Conservation (phyloP, 2,888 invertebrate species). For the Chirona hameri region DNA sequence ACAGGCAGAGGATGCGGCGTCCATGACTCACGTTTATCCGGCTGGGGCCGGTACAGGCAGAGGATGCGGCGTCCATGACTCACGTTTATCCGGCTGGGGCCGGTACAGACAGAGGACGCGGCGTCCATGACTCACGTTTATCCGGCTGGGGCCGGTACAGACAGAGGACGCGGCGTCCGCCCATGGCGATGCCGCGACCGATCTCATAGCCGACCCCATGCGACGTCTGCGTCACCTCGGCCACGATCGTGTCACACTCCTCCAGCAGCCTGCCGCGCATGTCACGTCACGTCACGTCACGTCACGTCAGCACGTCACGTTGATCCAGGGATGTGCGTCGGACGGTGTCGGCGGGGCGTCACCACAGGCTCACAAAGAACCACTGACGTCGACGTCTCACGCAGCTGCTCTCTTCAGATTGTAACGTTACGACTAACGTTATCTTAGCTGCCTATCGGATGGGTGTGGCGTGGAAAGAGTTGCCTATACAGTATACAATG, state of each 20-base stretch:
- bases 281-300: too few relatives aligned
- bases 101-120: constrained; percentile 46
- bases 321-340: too few relatives aligned
- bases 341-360: too few relatives aligned
- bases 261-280: not conserved
- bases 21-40: constrained; percentile 37
- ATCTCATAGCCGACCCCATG: constrained; percentile 49
- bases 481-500: too few relatives aligned
- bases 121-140: constrained; percentile 42
- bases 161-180: constrained; percentile 45
- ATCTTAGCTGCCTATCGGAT: too few relatives aligned
- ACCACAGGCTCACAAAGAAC: too few relatives aligned
- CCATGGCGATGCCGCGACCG: constrained; percentile 45
- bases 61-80: constrained; percentile 45
- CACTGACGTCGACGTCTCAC: too few relatives aligned
- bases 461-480: too few relatives aligned
- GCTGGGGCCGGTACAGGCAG: constrained; percentile 45
- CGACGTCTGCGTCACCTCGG: constrained; percentile 48
- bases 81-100: constrained; percentile 40
- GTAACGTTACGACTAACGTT: too few relatives aligned
- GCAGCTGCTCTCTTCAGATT: too few relatives aligned
- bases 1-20: constrained; percentile 46
- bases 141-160: constrained; percentile 44
- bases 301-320: too few relatives aligned
- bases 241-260: constrained; percentile 44